Evolutionary conservation across 2,888 invertebrate genomes (phyloP), one percentile per base, ranked within the genome.

Genomic region (Pherbina coryleti): DNA sequence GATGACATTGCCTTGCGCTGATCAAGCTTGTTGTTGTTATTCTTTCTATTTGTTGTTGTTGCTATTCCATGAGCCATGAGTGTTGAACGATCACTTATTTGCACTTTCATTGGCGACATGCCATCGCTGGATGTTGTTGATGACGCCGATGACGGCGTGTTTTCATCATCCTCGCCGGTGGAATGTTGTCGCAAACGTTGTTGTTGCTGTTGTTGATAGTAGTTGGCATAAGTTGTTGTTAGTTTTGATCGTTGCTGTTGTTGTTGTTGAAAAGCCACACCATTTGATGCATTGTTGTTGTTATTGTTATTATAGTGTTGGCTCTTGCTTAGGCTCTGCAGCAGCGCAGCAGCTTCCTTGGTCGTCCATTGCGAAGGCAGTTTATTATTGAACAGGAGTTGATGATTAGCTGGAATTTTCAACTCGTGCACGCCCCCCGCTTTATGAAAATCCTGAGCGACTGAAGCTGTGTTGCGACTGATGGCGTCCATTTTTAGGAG

Each of bases 391-490:
- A 88, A 87, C 86, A 87, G 83, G 87, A 87, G 88, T 88, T 88
- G 88, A 88, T 87, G 87, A 86, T 88, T 88, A 70, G 88, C 87
- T 87, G 87, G 87, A 83, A 87, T 83, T 88, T 89, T 89, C 89
- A 89, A 88, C 86, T 88, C 89, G 85, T 87, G 87, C 88, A 90
- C 90, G 90, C 90, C 92, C 90, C 92, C 92, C 92, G 92, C 92
- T 90, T 92, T 92, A 92, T 91, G 92, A 92, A 92, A 92, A 92
- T 92, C 92, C 92, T 90, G 90, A 88, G 90, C 90, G 87, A 90
- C 90, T 83, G 90, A 90, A 86, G 90, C 89, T 84, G 90, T 90
- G 79, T 90, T 90, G 81, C 90, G 90, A 87, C 90, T 90, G 79
- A 90, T 87, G 79, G 90, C 90, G 83, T 90, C 90, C 90, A 90